Base-by-base conservation (phyloP, 2,797 vertebrate species). In the Odontamblyopus rebecca region DNA sequence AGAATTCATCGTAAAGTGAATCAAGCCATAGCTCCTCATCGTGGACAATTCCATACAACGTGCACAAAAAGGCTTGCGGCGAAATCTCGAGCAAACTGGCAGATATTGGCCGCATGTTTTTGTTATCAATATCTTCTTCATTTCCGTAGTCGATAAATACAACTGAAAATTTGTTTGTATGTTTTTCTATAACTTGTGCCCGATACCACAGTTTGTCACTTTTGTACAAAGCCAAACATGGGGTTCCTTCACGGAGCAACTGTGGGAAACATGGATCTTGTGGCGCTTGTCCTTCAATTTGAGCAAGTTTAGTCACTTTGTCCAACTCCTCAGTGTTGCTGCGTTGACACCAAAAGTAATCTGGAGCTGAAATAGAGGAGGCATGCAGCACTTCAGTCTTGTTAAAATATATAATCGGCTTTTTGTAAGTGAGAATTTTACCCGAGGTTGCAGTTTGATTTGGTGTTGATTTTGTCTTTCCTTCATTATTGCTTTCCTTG, bases 71-170 rank as follows among this genome's bases (percentile, higher is more conserved):
- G 2, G 96, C 95, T 83, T 94, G 95, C 68, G 95, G 94, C 29
- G 93, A 86, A 3, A 83, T 35, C 3, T 80, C 62, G 57, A 95
- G 68, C 51, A 98, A 86, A 18, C 74, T 78, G 29, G 60, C 0
- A 0, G 95, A 90, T 16, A 97, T 82, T 12, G 80, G 74, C 75
- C 75, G 94, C 30, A 97, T 72, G 35, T 90, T 60, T 27, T 91
- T 78, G 15, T 88, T 13, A 53, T 88, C 81, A 48, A 93, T 71
- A 0, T 91, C 85, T 15, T 94, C 93, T 35, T 94, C 82, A 0
- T 95, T 97, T 69, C 97, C 97, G 0, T 95, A 96, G 87, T 98
- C 97, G 16, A 96, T 74, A 0, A 96, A 95, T 65, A 94, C 77
- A 57, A 97, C 93, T 0, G 76, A 83, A 0, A 95, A 2, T 0